Base-by-base conservation (phyloP, 2,888 invertebrate species). In the Ophraella communa region DNA sequence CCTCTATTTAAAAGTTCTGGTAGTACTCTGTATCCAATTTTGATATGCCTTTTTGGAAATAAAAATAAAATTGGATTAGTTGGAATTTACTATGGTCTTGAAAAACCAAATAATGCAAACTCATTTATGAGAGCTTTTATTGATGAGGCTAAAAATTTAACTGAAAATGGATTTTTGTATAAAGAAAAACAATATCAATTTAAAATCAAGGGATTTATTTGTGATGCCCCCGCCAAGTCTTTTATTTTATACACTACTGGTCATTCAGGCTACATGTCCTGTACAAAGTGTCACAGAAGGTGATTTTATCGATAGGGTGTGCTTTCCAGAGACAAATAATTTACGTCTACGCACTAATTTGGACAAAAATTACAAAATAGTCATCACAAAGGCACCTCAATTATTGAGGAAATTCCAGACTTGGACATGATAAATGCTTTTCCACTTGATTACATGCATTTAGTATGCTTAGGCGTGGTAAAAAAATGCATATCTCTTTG, bases 371-470 rank as follows among this genome's bases (percentile, higher is more conserved):
- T 21, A 18, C 64, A 75, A 57, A 30, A 44, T 18, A 59, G 70
- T 8, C 69, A 71, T 67, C 69, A 72, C 56, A 67, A 33, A 47
- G 66, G 64, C 1, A 53, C 42, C 18, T 60, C 66, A 24, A 60
- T 65, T 61, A 42, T 73, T 10, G 62, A 65, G 51, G 60, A 61
- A 18, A 67, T 72, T 47, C 70, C 68, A 18, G 53, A 68, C 21
- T 68, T 76, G 49, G 60, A 73, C 62, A 68, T 74, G 59, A 60
- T 76, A n/a, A 44, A 68, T 23, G 64, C 67, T 35, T 62, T 75
- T 49, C 70, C 72, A 1, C 44, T 72, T n/a, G 74, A 74, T 58
- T 66, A 66, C 20, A 67, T 69, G 66, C 67, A 69, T 27, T 33
- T 70, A 8, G 27, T 67, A 3, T 69, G 64, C 49, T 55, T 69